phyloP scores from a whole-genome alignment of 2,113 vertebrate species.

The Uria lomvia region DNA sequence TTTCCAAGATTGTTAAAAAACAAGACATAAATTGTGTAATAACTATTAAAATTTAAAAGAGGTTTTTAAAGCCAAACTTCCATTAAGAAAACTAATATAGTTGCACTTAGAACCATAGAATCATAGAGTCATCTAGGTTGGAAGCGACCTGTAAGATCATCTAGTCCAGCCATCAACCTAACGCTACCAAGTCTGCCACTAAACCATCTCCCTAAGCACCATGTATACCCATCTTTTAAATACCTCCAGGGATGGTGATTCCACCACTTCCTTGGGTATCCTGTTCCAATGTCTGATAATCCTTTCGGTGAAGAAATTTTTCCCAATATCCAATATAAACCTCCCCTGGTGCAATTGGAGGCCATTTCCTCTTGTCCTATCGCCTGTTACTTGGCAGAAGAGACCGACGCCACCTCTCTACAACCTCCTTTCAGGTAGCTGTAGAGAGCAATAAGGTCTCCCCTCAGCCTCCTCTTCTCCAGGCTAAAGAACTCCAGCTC shows the following conservation, averaged over 20 bases:
- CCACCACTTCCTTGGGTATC: not conserved
- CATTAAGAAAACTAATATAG: not conserved
- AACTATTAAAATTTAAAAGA: not conserved
- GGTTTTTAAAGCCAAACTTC: not conserved
- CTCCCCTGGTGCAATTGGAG: not conserved
- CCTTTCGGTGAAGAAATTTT: not conserved
- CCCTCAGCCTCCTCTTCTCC: not conserved
- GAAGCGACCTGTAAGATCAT: not conserved
- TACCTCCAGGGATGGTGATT: not conserved
- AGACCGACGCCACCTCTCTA: not conserved
- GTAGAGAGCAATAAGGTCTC: not conserved
- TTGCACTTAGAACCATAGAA: not conserved
- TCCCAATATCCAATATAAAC: not conserved
- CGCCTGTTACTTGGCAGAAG: not conserved
- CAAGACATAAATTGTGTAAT: not conserved
- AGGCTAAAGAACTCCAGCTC: not conserved
- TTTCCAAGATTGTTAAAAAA: not conserved
- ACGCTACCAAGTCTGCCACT: not conserved
- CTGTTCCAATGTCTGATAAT: not conserved
- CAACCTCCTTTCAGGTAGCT: not conserved
- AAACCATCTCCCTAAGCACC: not conserved
- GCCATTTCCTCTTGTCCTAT: not conserved
- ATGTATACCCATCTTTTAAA: not conserved
- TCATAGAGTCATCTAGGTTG: not conserved
- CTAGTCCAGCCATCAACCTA: not conserved